phyloP scores from a whole-genome alignment of 2,888 invertebrate genomes.

The Acanthopleura granulata region DNA sequence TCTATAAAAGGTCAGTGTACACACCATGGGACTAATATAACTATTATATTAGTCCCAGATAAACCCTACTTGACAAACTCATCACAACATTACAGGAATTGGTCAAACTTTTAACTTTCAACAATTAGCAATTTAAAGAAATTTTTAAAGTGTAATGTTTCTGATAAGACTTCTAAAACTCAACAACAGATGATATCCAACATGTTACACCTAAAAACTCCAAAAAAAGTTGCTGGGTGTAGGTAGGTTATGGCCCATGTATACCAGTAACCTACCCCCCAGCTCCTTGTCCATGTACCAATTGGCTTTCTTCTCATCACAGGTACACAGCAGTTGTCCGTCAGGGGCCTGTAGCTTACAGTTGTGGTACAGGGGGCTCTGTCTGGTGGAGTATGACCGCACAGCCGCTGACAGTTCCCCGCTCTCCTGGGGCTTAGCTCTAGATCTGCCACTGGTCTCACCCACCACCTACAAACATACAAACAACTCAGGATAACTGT shows the following conservation, averaged over 20 bases:
- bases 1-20: too few species aligned
- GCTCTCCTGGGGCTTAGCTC: neutral
- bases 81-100: too few species aligned
- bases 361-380: constrained; percentile 82
- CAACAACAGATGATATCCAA: too few species aligned
- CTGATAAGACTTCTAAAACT: too few species aligned
- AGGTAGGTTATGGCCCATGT: neutral
- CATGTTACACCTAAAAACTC: too few species aligned
- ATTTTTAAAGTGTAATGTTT: too few species aligned
- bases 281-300: constrained; percentile 76
- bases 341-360: constrained; percentile 84
- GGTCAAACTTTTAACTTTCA: too few species aligned
- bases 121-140: too few species aligned
- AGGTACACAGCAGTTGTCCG: constrained; percentile 82
- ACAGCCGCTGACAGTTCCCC: neutral
- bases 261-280: constrained; percentile 47
- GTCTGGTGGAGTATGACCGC: constrained; percentile 70
- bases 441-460: neutral
- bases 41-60: too few species aligned
- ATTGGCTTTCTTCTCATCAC: constrained; percentile 80
- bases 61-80: too few species aligned
- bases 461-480: neutral
- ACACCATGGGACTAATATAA: too few species aligned
- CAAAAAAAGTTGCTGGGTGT: too few species aligned
- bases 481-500: neutral